Base-by-base conservation (phyloP, 2,888 invertebrate species). In the Falcaria lacertinaria region DNA sequence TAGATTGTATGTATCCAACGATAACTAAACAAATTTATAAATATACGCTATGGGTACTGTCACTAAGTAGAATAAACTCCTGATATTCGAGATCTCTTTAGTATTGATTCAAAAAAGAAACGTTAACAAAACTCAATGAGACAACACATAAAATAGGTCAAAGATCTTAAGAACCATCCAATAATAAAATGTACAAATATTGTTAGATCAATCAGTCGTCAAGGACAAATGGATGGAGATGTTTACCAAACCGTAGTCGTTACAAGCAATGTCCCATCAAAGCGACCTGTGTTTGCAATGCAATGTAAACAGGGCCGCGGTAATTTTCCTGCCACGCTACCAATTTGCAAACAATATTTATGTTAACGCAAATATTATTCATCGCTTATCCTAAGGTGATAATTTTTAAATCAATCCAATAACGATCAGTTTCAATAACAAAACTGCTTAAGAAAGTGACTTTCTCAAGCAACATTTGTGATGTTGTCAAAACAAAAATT, bases 281-380 rank as follows among this genome's bases (percentile, higher is more conserved):
- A 55, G 50, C 47, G 48, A 45, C 22, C 44, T 45, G 37, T 64
- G 54, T 61, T 54, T 55, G 54, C 48, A 15, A 4, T 42, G 34
- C 15, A 28, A 40, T 41, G 54, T 62, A 58, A 64, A 63, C 55
- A 69, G 35, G 44, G 48, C 53, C 50, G 32, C 44, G 41, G 64
- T 62, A 47, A 55, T 62, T 64, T 63, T 52, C 63, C 61, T 43
- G 11, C 42, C 39, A 42, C 34, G 47, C 22, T 25, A 22, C 37
- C 37, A 22, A 37, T 16, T 15, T 36, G 45, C 45, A 43, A 41
- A 48, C 39, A 42, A 36, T 34, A 47, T 48, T 43, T 28, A 40
- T 36, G 43, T 34, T 13, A 15, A 35, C 34, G 28, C 34, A 41
- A 41, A 41, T 37, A 22, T 37, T 37, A 37, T 37, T 37, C 37